phyloP scores from a whole-genome alignment of 2,888 invertebrate species.

The Muscina levida region DNA sequence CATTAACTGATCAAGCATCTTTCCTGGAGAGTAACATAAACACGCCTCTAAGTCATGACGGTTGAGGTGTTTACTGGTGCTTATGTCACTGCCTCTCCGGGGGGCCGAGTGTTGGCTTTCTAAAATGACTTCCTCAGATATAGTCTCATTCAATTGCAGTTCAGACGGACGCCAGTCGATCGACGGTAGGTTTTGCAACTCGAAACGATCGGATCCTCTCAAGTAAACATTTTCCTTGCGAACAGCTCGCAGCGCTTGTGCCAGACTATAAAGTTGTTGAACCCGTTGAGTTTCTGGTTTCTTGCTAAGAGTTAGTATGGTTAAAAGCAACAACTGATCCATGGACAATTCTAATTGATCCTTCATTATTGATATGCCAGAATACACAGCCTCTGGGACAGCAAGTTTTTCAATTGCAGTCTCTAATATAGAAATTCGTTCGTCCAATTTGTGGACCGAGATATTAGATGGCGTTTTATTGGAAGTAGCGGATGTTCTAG shows the following conservation, averaged over 20 bases:
- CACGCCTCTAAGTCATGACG: slow-evolving; percentile 68
- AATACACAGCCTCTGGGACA: slow-evolving; percentile 56
- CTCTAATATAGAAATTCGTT: slow-evolving; percentile 33
- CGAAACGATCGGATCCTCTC: slow-evolving; percentile 40
- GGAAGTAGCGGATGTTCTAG: neutral
- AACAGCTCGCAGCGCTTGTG: slow-evolving; percentile 68
- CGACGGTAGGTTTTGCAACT: slow-evolving; percentile 44
- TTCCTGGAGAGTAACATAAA: slow-evolving; percentile 73
- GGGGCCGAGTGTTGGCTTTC: neutral
- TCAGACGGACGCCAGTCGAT: slow-evolving; percentile 61
- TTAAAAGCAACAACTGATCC: slow-evolving; percentile 72
- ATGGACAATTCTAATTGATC: slow-evolving; percentile 72
- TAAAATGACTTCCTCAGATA: slow-evolving; percentile 43
- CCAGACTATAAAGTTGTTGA: slow-evolving; percentile 67
- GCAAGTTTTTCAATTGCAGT: neutral
- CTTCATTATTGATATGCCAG: slow-evolving; percentile 65
- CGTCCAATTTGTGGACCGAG: slow-evolving; percentile 4
- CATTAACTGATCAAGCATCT: slow-evolving; percentile 73
- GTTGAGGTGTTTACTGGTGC: neutral
- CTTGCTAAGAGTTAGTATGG: slow-evolving; percentile 69
- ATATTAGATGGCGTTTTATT: neutral
- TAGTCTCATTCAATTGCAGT: slow-evolving; percentile 30
- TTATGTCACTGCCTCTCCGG: neutral
- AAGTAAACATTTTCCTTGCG: slow-evolving; percentile 62
- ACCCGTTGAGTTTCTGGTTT: slow-evolving; percentile 66